A percentile compares a stretch with the other conserved stretches of the same genome.
Conservation (phyloP, 2,113 vertebrate species). For the Anolis carolinensis region DNA sequence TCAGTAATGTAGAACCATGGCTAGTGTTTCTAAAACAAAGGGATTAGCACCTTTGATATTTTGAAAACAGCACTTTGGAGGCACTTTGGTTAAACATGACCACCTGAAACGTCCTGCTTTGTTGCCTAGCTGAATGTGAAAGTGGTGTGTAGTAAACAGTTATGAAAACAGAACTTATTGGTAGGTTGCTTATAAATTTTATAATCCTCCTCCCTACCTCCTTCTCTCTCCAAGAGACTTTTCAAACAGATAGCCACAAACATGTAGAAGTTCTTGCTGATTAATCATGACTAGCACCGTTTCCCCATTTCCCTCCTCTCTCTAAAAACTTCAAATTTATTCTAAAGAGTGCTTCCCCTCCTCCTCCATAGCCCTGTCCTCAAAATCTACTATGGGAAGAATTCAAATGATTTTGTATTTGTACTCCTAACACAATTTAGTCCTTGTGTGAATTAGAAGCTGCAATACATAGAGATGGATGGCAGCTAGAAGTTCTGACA, state of each 20-base stretch:
- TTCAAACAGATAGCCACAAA: neutral
- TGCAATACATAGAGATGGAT: conserved; percentile 36
- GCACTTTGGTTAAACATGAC: neutral
- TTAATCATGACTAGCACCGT: neutral
- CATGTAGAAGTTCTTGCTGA: neutral
- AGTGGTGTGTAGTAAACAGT: neutral
- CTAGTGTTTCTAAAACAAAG: neutral
- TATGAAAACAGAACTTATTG: neutral
- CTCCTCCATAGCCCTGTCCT: neutral
- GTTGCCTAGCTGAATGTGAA: neutral
- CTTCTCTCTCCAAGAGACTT: neutral
- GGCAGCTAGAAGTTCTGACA: conserved; percentile 51
- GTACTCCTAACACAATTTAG: conserved; percentile 35
- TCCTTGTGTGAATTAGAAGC: conserved; percentile 50
- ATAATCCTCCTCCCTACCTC: neutral
- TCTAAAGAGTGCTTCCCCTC: neutral
- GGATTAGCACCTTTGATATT: neutral
- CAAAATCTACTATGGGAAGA: conserved; percentile 14
- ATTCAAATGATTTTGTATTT: conserved; percentile 22
- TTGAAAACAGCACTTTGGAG: neutral
- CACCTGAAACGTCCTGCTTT: neutral
- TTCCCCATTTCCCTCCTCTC: neutral
- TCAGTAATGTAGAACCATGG: too few relatives aligned
- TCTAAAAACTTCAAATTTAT: neutral
- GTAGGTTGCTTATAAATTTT: neutral